Evolutionary conservation across 2,888 invertebrate genomes (phyloP), one percentile per base, ranked within the genome.

Genomic region (Itoplectis maculator): DNA sequence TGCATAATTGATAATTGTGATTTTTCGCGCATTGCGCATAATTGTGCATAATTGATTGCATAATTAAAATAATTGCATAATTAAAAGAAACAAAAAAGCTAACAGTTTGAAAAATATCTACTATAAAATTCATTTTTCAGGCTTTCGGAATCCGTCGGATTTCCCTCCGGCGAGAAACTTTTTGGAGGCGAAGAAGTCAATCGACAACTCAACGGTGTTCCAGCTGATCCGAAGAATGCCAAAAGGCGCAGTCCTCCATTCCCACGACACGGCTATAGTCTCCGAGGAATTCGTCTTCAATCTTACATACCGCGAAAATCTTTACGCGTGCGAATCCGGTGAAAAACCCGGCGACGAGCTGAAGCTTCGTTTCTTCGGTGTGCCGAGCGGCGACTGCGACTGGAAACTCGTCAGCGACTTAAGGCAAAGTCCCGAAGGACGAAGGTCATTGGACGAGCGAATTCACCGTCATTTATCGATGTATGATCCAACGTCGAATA

Each of bases 211-310:
- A 0, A 93, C 94, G 81, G 95, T 97, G 0, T 97, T 95, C 88
- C 92, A 94, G 85, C 94, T 96, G 7, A 94, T 97, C 11, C 93
- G 94, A 82, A 92, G 92, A 45, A 94, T 97, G 94, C 97, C 97
- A 0, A 97, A 97, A 88, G 97, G 96, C 3, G 96, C 94, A 0
- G 95, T 95, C 0, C 91, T 97, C 13, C 97, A 97, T 89, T 93
- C 95, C 0, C 97, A 97, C 88, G 95, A 96, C 84, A 95, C 95
- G 79, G 95, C 95, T 0, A 92, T 96, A 0, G 93, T 95, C 20
- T 95, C 95, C 6, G 93, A 94, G 0, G 95, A 96, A 82, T 96
- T 94, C 84, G 86, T 96, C 0, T 89, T 96, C 49, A 94, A 95
- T 54, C 88, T 96, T 37, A 96, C 96, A 0, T 95, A 95, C 85